Base-by-base conservation (phyloP, 2,113 vertebrate genomes). In the Muntiacus reevesi region DNA sequence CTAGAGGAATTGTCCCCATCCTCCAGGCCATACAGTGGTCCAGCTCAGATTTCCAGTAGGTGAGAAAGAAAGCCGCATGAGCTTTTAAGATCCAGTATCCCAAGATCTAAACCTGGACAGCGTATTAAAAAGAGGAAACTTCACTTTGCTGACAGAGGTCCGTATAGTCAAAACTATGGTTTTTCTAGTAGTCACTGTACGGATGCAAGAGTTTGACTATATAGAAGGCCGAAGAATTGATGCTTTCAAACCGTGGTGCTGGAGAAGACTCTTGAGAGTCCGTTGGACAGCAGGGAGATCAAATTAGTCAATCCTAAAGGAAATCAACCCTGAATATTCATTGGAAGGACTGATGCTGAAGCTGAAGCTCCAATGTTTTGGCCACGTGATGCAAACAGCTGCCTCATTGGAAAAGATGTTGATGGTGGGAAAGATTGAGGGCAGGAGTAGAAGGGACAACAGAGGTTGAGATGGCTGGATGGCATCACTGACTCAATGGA, bases 21-120 rank as follows among this genome's bases (percentile, higher is more conserved):
- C 4, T 7, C 0, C 13, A 17, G 12, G 19, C 78, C 4, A 11
- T 13, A 5, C 1, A 27, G 14, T 40, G 25, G 67, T 6, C 17
- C 4, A 2, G 3, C 21, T 59, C 47, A 59, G 23, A 27, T 52
- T 87, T 87, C 25, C 82, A 28, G 0, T 19, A 25, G 45, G 4
- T 2, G 1, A 36, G 21, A 27, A 52, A 40, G 7, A 71, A 59
- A 85, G 78, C 36, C 17, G 45, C 27, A 4, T 25, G 87, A 84
- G 2, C 5, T 91, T 74, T 84, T 50, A 78, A 54, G 47, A 60
- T 28, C 74, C 15, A 16, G 27, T 27, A 21, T 54, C 40, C 15
- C 15, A 71, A 88, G 82, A 21, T 71, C 64, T 36, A 21, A 36
- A 71, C 4, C 64, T 36, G 64, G 64, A 36, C n/a, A 36, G 64